Evolutionary conservation across 2,797 vertebrate genomes (phyloP).

Genomic region (Cirrhinus mrigala): DNA sequence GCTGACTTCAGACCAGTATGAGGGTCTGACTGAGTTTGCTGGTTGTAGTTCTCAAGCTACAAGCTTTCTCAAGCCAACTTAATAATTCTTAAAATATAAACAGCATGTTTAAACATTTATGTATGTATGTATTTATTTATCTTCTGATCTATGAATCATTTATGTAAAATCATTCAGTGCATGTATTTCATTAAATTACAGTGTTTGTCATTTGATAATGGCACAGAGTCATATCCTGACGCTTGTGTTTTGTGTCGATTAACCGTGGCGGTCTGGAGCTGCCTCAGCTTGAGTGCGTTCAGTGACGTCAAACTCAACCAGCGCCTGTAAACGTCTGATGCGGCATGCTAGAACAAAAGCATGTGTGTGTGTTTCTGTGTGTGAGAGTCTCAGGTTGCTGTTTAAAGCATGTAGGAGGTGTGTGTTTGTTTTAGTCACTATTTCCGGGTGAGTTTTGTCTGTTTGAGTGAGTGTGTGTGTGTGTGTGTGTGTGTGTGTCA

Average conservation of each 20-base stretch:
- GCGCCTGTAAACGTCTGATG: neutral
- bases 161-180: neutral
- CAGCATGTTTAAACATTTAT: too few relatives aligned
- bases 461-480: slow-evolving; percentile 24
- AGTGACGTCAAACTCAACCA: slow-evolving; percentile 38
- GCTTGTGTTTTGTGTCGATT: neutral
- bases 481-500: slow-evolving; percentile 44
- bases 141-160: too few relatives aligned
- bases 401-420: neutral
- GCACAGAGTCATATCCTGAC: neutral
- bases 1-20: too few relatives aligned
- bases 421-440: slow-evolving; percentile 12
- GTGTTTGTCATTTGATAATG: too few relatives aligned
- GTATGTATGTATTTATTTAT: too few relatives aligned
- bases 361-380: neutral
- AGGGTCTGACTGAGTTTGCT: too few relatives aligned
- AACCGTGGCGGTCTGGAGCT: neutral
- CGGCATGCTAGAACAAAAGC: neutral
- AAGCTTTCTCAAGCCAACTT: too few relatives aligned
- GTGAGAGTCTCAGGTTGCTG: slow-evolving; percentile 18
- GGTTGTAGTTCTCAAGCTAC: too few relatives aligned
- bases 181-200: neutral
- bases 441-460: neutral
- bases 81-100: too few relatives aligned
- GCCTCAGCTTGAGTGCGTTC: neutral